A percentile compares a stretch with the other conserved stretches of the same genome.
These are phyloP conservation scores for Carassius auratus DNA, from an alignment of 2,113 vertebrate species.

Conservation along the genomic window DNA sequence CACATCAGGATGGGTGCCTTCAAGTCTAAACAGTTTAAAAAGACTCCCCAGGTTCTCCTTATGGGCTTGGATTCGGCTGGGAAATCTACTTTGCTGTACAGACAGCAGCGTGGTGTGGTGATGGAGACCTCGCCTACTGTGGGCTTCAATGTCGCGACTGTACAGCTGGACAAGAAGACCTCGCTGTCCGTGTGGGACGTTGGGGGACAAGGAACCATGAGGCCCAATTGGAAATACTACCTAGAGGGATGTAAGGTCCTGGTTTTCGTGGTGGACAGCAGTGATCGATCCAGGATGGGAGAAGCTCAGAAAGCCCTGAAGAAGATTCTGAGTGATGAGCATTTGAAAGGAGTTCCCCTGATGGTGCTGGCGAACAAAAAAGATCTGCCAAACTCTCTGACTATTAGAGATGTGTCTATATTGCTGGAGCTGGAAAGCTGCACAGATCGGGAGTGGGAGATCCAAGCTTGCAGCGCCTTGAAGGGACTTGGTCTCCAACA, in stretches of 20 bases:
- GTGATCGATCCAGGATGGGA: constrained; percentile 69
- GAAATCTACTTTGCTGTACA: constrained; percentile 80
- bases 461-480: constrained; percentile 81
- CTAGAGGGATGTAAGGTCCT: constrained; percentile 78
- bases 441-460: constrained; percentile 72
- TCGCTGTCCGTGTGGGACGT: constrained; percentile 86
- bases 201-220: constrained; percentile 81
- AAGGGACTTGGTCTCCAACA: constrained; percentile 78
- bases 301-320: constrained; percentile 76
- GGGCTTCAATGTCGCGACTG: constrained; percentile 86
- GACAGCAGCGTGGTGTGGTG: constrained; percentile 72
- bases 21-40: constrained; percentile 29
- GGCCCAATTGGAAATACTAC: constrained; percentile 82
- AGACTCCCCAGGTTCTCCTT: constrained; percentile 64
- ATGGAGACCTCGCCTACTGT: constrained; percentile 84
- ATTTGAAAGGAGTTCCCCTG: constrained; percentile 75
- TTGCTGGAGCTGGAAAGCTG: constrained; percentile 65
- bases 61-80: constrained; percentile 78
- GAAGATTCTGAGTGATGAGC: constrained; percentile 73
- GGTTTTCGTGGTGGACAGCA: constrained; percentile 86
- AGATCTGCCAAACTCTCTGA: constrained; percentile 75
- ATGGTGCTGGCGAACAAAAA: constrained; percentile 92
- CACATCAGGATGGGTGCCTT: constrained; percentile 31
- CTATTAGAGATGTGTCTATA: constrained; percentile 71
- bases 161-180: constrained; percentile 74